Base-by-base conservation (phyloP, 2,888 invertebrate species). In the Sesia bembeciformis region DNA sequence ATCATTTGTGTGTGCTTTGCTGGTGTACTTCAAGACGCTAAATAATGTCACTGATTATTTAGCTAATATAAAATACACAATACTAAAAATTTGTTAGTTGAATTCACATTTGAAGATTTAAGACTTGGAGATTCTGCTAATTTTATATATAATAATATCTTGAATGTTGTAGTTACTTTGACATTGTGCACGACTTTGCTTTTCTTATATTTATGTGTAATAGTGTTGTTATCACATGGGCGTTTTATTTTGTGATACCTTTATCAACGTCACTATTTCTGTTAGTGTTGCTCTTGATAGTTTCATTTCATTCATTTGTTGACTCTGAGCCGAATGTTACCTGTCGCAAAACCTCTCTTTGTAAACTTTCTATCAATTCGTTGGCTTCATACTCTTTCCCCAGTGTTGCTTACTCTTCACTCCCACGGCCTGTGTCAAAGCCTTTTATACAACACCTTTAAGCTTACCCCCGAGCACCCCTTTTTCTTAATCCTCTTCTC, bases 201-300 rank as follows among this genome's bases (percentile, higher is more conserved):
- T 52, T 87, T 63, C 77, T 79, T 81, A 76, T 76, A 68, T 76
- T 70, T 76, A 71, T 75, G 74, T 69, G 64, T 64, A 52, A 5
- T 75, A 78, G 72, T 73, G 69, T 71, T 23, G 23, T 70, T 68
- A 78, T 70, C 86, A 84, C 81, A 81, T 81, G 89, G 88, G 89
- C 89, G 89, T 85, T 88, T 88, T 85, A 85, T 84, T 88, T 89
- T 88, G 89, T 89, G 89, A 89, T 89, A 89, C 89, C 84, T 89
- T 88, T 85, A 82, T 86, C 86, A 84, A 81, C 78, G 77, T 83
- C 85, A 87, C 86, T 84, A 78, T 87, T 82, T 85, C 84, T 88
- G 78, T 85, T 88, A 88, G 88, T 74, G 72, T 84, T 86, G 87
- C 84, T 87, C 84, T 87, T 84, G 79, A 84, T 88, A 86, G 85